These are phyloP conservation scores for Pteria penguin DNA, from an alignment of 2,888 invertebrate species.

Conservation along the genomic window DNA sequence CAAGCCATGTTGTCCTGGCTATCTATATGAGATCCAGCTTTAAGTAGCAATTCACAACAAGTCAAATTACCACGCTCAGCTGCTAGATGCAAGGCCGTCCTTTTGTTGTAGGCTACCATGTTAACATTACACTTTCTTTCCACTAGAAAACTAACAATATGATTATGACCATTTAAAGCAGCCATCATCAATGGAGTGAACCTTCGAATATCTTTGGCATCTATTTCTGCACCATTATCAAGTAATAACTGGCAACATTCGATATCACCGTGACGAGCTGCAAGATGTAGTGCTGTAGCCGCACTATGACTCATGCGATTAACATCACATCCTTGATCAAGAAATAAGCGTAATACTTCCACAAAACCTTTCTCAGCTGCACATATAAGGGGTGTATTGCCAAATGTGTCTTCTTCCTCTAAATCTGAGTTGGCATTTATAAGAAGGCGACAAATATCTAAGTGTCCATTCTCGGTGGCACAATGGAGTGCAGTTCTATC, in stretches of 20 bases:
- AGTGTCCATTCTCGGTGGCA: constrained; percentile 73
- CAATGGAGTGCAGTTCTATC: constrained; percentile 74
- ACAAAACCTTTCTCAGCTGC: constrained; percentile 74
- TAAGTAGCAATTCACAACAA: constrained; percentile 66
- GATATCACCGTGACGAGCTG: constrained; percentile 70
- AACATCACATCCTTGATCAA: constrained; percentile 69
- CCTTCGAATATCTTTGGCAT: constrained; percentile 74
- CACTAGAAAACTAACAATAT: constrained; percentile 68
- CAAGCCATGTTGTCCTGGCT: constrained; percentile 71
- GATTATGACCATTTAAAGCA: constrained; percentile 70
- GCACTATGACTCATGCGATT: constrained; percentile 72
- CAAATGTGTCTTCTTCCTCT: constrained; percentile 73
- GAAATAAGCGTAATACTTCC: constrained; percentile 65
- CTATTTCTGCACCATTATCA: constrained; percentile 72
- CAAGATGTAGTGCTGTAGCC: constrained; percentile 71
- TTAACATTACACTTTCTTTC: constrained; percentile 72
- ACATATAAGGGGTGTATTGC: constrained; percentile 72
- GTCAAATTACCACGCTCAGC: constrained; percentile 68
- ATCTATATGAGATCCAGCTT: constrained; percentile 69
- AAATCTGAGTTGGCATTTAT: constrained; percentile 68
- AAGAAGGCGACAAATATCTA: constrained; percentile 66
- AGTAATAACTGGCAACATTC: constrained; percentile 69
- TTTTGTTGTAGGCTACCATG: constrained; percentile 71
- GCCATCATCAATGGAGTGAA: constrained; percentile 79
- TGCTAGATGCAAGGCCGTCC: constrained; percentile 74